Percentiles rank a stretch among this genome's conserved stretches.
phyloP scores from a whole-genome alignment of 2,113 vertebrate species.

The Prochilodus magdalenae region DNA sequence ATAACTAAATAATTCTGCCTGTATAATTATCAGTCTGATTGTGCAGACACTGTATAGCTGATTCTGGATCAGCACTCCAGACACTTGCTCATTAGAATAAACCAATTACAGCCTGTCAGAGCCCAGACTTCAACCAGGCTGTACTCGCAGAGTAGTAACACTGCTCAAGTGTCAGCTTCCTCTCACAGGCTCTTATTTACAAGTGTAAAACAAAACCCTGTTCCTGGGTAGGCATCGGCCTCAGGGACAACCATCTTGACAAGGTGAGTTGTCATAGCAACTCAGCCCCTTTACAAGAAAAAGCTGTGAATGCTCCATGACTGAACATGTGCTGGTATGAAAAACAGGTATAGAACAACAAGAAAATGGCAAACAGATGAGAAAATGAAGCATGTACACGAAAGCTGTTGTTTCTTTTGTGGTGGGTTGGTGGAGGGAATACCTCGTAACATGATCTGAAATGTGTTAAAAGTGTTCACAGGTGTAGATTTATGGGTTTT shows the following conservation, averaged over 20 bases:
- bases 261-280: constrained; percentile 24
- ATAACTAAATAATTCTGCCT: neutral
- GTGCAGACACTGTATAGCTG: neutral
- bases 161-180: no score
- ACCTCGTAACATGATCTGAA: neutral
- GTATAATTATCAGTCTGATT: neutral
- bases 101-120: no score
- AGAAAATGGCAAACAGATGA: constrained; percentile 45
- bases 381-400: constrained; percentile 10
- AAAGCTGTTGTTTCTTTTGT: neutral
- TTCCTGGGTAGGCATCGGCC: neutral
- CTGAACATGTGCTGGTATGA: constrained; percentile 30
- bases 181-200: neutral
- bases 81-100: no score
- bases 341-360: constrained; percentile 13
- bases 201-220: neutral
- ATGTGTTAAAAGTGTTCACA: neutral
- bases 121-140: neutral
- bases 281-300: neutral
- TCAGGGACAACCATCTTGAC: neutral
- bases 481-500: neutral
- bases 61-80: neutral
- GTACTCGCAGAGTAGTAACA: no score
- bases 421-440: neutral
- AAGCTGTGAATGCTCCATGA: constrained; percentile 22